Percentiles rank a stretch among this genome's conserved stretches.
Evolutionary conservation across 2,888 invertebrate species (phyloP).

Genomic region (Megastigmus dorsalis): DNA sequence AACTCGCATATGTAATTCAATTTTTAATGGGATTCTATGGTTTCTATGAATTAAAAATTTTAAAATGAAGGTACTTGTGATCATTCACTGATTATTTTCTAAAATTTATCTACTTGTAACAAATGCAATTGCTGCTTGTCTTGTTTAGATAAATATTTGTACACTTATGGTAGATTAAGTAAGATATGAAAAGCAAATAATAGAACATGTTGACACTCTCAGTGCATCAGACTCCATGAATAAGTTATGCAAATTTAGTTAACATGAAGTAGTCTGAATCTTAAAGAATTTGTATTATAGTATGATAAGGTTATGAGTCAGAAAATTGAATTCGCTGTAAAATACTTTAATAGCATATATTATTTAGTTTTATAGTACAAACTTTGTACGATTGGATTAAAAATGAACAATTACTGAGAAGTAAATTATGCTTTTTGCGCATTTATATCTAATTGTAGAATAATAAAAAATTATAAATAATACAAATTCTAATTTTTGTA

Average conservation of each 20-base stretch:
- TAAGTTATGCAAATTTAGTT: slow-evolving; percentile 22
- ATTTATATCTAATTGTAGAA: slow-evolving; percentile 21
- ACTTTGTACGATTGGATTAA: slow-evolving; percentile 12
- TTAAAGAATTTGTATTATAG: slow-evolving; percentile 42
- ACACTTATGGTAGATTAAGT: slow-evolving; percentile 24
- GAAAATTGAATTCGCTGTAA: neutral
- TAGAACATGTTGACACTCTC: slow-evolving; percentile 32
- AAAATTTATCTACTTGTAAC: slow-evolving; percentile 15
- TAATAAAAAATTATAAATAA: slow-evolving; percentile 28
- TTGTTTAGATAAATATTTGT: slow-evolving; percentile 24
- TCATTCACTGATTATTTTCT: slow-evolving; percentile 6
- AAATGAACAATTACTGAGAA: neutral
- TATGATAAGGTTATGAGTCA: slow-evolving; percentile 5
- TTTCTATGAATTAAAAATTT: too few relatives aligned
- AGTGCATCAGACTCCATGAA: slow-evolving; percentile 12
- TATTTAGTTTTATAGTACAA: slow-evolving; percentile 22
- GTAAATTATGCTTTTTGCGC: slow-evolving; percentile 29
- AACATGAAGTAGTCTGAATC: slow-evolving; percentile 12
- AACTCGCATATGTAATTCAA: slow-evolving; percentile 5
- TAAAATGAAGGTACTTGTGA: too few relatives aligned
- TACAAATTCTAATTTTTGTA: slow-evolving; percentile 46
- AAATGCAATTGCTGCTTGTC: slow-evolving; percentile 17
- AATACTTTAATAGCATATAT: slow-evolving; percentile 3
- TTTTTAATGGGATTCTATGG: too few relatives aligned
- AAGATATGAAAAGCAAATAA: slow-evolving; percentile 23